Percentiles rank a stretch among this genome's conserved stretches.
Conservation (phyloP, 2,113 vertebrate species). For the Galemys pyrenaicus region DNA sequence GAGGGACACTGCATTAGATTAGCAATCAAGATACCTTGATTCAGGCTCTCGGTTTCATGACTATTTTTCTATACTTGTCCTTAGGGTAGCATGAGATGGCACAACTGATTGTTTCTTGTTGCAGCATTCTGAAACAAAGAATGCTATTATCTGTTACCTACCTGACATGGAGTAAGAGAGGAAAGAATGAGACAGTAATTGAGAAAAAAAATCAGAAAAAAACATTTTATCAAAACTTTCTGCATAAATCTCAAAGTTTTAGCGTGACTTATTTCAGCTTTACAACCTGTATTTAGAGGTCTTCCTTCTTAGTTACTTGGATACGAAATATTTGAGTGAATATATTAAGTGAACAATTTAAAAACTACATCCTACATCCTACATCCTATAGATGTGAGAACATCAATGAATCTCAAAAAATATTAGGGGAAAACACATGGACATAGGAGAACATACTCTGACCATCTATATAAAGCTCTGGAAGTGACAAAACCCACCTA, state of each 20-base stretch:
- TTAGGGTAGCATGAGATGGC: not conserved
- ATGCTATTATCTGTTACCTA: not conserved
- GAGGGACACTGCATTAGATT: not conserved
- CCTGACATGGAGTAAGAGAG: not conserved
- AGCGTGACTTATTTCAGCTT: not conserved
- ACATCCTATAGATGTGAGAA: too few species aligned
- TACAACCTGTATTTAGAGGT: not conserved
- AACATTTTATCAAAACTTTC: not conserved
- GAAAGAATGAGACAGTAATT: not conserved
- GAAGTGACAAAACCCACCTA: not conserved
- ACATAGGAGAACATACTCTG: not conserved
- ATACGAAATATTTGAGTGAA: not conserved
- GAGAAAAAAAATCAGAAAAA: not conserved
- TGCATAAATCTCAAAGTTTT: not conserved
- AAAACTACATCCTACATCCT: too few species aligned
- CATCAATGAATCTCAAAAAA: not conserved
- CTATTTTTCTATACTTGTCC: not conserved
- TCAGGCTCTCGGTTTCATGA: not conserved
- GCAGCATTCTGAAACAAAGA: not conserved
- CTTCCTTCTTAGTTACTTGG: not conserved
- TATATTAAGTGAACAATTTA: not conserved
- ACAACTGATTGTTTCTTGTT: not conserved
- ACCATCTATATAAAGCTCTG: not conserved
- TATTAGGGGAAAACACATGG: not conserved
- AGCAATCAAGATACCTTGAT: not conserved